Conservation (phyloP, 2,113 vertebrate species). For the Equus quagga region DNA sequence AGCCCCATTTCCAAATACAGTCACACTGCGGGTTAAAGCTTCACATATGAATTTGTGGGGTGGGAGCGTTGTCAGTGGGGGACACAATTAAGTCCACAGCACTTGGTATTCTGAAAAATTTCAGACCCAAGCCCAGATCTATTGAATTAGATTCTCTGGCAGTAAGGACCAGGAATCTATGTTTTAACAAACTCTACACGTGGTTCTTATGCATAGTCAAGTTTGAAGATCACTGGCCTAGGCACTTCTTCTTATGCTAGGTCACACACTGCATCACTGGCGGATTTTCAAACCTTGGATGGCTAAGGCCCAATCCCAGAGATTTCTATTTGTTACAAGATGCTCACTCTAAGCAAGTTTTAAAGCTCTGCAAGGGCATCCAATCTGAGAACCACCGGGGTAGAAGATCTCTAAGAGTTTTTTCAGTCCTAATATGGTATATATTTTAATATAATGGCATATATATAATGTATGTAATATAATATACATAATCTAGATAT, state of each 20-base stretch:
- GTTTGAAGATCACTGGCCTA: not conserved
- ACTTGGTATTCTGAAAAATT: not conserved
- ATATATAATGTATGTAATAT: not conserved
- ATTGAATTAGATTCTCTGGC: not conserved
- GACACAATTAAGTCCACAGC: not conserved
- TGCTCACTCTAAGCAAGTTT: not conserved
- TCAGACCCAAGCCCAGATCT: not conserved
- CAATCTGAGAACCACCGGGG: not conserved
- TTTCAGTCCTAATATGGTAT: not conserved
- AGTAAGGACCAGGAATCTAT: not conserved
- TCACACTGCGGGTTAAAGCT: not conserved
- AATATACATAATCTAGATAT: not conserved
- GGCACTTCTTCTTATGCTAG: not conserved
- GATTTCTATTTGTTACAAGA: not conserved
- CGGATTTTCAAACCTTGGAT: conserved; percentile 12
- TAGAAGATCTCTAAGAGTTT: not conserved
- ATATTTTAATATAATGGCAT: conserved; percentile 13
- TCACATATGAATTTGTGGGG: not conserved
- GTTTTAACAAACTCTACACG: not conserved
- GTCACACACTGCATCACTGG: not conserved
- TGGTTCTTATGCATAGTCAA: not conserved
- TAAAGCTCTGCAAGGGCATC: not conserved
- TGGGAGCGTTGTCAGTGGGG: too few relatives aligned
- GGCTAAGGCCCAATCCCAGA: not conserved
- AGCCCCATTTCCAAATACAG: not conserved